Evolutionary conservation across 2,888 invertebrate genomes (phyloP).

Genomic region (Nomada flava): DNA sequence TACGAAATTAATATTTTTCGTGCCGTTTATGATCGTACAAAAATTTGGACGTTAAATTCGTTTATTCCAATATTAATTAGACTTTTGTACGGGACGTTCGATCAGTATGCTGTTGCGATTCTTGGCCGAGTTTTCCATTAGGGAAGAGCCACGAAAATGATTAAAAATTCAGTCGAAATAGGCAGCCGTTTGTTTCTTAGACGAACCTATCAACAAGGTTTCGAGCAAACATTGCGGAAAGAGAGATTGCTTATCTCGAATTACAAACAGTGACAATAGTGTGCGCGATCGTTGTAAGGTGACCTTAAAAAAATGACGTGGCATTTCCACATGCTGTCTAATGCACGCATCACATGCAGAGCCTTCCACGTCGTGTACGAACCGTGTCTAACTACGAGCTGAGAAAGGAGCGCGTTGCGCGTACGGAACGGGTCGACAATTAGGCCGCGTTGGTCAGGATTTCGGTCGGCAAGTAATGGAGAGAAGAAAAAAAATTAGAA

Average conservation of each 20-base stretch:
- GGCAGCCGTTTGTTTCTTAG: conserved; percentile 47
- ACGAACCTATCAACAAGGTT: conserved; percentile 65
- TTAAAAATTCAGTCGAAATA: conserved; percentile 45
- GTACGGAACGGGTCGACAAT: conserved; percentile 13
- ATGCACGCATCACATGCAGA: conserved; percentile 5
- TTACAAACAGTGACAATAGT: conserved; percentile 65
- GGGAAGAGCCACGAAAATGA: neutral
- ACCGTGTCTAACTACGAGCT: neutral
- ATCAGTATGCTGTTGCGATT: neutral
- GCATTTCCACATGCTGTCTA: conserved; percentile 32
- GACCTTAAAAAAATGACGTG: conserved; percentile 68
- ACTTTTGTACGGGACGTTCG: neutral
- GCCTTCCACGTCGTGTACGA: neutral
- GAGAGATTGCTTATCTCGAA: conserved; percentile 74
- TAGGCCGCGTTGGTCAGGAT: conserved; percentile 6
- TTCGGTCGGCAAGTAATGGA: neutral
- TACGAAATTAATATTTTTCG: neutral
- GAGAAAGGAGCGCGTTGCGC: conserved; percentile 8
- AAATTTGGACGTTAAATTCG: neutral
- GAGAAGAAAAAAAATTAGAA: neutral
- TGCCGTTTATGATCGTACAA: neutral
- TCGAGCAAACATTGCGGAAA: conserved; percentile 70
- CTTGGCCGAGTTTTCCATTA: neutral
- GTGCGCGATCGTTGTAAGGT: conserved; percentile 54
- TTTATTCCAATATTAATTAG: neutral